Conservation (phyloP, 2,113 vertebrate species). For the Nyctereutes procyonoides region DNA sequence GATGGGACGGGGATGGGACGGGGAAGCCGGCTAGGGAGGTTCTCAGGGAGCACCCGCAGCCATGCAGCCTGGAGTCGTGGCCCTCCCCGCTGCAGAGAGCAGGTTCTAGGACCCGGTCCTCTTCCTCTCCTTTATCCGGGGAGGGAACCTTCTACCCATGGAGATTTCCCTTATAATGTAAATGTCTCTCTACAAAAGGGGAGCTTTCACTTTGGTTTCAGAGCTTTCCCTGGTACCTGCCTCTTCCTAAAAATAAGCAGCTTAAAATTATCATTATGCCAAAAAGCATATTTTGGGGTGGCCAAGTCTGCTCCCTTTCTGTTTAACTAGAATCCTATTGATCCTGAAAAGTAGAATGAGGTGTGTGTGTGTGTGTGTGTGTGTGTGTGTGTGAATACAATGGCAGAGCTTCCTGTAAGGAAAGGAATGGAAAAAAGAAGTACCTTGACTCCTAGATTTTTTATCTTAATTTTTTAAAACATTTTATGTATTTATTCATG, state of each 20-base stretch:
- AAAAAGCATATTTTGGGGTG: background rate
- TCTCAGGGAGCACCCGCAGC: background rate
- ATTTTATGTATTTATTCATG: too few species aligned
- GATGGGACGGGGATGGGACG: too few species aligned
- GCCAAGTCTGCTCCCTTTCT: background rate
- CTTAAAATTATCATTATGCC: background rate
- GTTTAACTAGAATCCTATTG: background rate
- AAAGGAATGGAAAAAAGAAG: background rate
- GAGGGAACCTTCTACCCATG: background rate
- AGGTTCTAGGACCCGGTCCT: background rate
- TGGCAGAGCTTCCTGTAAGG: background rate
- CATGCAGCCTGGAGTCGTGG: too few species aligned
- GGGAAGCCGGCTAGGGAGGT: background rate
- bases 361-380: background rate
- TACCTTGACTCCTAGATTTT: background rate
- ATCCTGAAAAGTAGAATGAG: background rate
- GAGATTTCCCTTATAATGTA: background rate
- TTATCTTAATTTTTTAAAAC: too few species aligned
- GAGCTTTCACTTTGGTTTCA: background rate
- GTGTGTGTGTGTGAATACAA: background rate
- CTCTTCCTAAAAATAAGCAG: background rate
- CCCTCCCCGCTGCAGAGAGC: too few species aligned
- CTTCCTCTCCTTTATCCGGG: background rate
- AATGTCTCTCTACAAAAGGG: background rate
- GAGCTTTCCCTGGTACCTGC: background rate